Conservation (phyloP, 2,113 vertebrate genomes). For the Oryzias melastigma region DNA sequence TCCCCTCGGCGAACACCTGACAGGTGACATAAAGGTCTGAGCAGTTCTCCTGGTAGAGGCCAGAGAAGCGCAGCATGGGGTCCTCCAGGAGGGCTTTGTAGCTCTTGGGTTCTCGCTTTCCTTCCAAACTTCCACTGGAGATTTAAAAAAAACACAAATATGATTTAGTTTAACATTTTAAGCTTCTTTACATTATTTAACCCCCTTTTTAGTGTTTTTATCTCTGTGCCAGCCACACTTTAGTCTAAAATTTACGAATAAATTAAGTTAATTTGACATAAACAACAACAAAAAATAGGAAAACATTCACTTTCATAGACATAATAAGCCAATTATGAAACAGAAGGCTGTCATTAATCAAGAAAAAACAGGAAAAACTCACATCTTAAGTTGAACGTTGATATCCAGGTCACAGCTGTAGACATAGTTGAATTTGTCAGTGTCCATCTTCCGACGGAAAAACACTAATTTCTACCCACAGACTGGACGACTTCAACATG, state of each 20-base stretch:
- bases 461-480: slow-evolving; percentile 24
- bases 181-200: too few species aligned
- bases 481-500: slow-evolving; percentile 42
- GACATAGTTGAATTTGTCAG: slow-evolving; percentile 91
- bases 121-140: slow-evolving; percentile 91
- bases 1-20: slow-evolving; percentile 97
- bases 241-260: too few species aligned
- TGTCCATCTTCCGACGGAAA: slow-evolving; percentile 77
- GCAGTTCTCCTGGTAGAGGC: slow-evolving; percentile 94
- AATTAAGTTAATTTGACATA: too few species aligned
- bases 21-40: slow-evolving; percentile 97
- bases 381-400: slow-evolving; percentile 98
- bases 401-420: slow-evolving; percentile 97
- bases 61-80: slow-evolving; percentile 95
- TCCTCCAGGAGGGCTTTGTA: slow-evolving; percentile 93
- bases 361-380: slow-evolving; percentile 63
- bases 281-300: too few species aligned
- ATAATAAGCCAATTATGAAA: neutral
- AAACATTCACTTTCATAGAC: neutral
- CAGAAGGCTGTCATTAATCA: slow-evolving; percentile 24
- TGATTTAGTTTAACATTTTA: too few species aligned
- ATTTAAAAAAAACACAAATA: neutral
- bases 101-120: slow-evolving; percentile 96
- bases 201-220: too few species aligned
- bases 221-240: too few species aligned